Evolutionary conservation across 2,113 vertebrate species (phyloP), one percentile per base, ranked within the genome.

Genomic region (Aspiorhynchus laticeps): DNA sequence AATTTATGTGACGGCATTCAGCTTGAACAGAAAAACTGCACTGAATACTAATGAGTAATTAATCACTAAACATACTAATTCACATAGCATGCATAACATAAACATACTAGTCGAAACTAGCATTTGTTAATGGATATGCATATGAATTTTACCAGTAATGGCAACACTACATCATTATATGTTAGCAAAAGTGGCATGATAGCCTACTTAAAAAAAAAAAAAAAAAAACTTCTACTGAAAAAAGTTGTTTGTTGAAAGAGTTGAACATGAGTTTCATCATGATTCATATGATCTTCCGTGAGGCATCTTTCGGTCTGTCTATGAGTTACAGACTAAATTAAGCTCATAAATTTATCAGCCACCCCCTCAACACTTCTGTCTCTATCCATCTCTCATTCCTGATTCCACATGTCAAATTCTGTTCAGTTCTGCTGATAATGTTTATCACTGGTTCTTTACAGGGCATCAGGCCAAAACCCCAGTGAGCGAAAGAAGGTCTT

Each of bases 351-450:
- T 51, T 26, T 9, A 48, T 28, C 43, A 51, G 75, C n/a, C 75
- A 19, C 75, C 75, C 74, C 43, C 75, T 51, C 75, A 51, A 77
- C 75, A 28, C 75, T 28, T 77, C 75, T 77, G 46, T 77, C 46
- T 51, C 26, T 9, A 77, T 48, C 75, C 26, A 19, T 28, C 43
- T 51, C 15, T 51, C 75, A 17, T 21, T 77, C 75, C 21, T 51
- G n/a, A 77, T 19, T 77, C 21, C 7, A 14, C 75, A 6, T 56
- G 46, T 14, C 48, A 53, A 79, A 3, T 33, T 21, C 28, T 36
- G 76, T 79, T 56, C 76, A 5, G 48, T 33, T 53, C 9, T 1
- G 76, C 17, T 77, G 24, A 17, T 24, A 10, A 51, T 77, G 17
- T 24, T 51, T 12, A 78, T 5, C 19, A 33, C 11, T 8, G 7